These are phyloP conservation scores for Selenia dentaria DNA, from an alignment of 2,888 invertebrate genomes.

Conservation along the genomic window DNA sequence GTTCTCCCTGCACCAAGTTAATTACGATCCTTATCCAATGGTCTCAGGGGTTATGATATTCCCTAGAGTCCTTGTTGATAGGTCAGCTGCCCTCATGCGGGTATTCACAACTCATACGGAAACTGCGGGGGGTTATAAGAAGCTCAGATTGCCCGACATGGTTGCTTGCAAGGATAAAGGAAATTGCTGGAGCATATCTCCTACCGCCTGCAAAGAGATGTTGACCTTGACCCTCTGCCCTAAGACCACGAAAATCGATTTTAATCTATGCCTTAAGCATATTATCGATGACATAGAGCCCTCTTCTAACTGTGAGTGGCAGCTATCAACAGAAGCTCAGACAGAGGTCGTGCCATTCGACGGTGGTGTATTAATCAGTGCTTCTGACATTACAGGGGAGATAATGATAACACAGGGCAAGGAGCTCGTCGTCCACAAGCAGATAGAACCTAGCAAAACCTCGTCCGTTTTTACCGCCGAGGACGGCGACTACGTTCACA, in stretches of 20 bases:
- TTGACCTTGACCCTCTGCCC: neutral
- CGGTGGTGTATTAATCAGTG: neutral
- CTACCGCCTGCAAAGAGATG: neutral
- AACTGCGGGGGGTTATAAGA: neutral
- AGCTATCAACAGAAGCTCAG: neutral
- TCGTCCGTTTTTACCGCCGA: neutral
- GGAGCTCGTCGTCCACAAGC: neutral
- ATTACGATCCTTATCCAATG: constrained; percentile 1
- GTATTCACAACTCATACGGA: neutral
- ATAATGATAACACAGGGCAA: neutral
- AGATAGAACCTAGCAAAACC: neutral
- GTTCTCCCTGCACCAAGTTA: neutral
- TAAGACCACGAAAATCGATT: neutral
- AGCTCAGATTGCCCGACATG: neutral
- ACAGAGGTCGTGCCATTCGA: neutral
- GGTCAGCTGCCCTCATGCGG: neutral
- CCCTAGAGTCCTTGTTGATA: neutral
- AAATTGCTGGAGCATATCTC: neutral
- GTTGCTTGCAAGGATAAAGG: neutral
- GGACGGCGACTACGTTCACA: neutral
- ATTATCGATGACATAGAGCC: neutral
- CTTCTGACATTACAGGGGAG: neutral
- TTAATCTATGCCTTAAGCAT: neutral
- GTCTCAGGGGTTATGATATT: neutral
- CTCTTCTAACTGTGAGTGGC: neutral